Percentiles rank a stretch among this genome's conserved stretches.
phyloP scores from a whole-genome alignment of 1,140 invertebrate species.

The Lepidurus packardi region DNA sequence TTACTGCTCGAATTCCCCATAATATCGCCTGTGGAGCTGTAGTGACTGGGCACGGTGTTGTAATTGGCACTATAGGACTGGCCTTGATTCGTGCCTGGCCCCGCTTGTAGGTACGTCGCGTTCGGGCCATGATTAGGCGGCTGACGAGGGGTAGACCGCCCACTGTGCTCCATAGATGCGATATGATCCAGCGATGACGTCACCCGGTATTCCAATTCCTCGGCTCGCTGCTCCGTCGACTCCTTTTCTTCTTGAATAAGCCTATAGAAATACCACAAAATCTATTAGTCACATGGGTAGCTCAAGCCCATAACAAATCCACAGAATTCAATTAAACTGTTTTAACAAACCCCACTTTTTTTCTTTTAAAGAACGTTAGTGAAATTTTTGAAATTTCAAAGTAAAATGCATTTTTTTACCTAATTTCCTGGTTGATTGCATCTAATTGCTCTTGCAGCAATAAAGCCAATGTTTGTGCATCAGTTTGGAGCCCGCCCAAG shows the following conservation, averaged over 20 bases:
- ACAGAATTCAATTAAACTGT: no score
- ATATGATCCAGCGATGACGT: constrained; percentile 84
- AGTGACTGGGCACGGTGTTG: constrained; percentile 36
- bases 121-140: neutral
- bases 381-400: neutral
- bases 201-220: constrained; percentile 93
- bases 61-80: constrained; percentile 27
- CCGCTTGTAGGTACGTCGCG: constrained; percentile 4
- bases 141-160: constrained; percentile 67
- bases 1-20: constrained; percentile 1
- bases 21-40: constrained; percentile 29
- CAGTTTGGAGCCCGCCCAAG: constrained; percentile 69
- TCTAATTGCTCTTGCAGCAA: constrained; percentile 99
- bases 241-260: constrained; percentile 99
- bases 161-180: constrained; percentile 59
- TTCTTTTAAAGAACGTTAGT: no score
- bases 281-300: neutral
- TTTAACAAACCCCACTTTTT: no score
- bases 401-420: constrained; percentile 43
- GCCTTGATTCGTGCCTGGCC: constrained; percentile 38
- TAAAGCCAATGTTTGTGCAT: constrained; percentile 93
- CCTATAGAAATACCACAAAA: constrained; percentile 41
- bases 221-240: constrained; percentile 90
- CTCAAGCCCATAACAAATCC: no score
- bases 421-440: constrained; percentile 99